These are phyloP conservation scores for Phengaris alcon DNA, from an alignment of 2,888 invertebrate genomes.

Conservation along the genomic window DNA sequence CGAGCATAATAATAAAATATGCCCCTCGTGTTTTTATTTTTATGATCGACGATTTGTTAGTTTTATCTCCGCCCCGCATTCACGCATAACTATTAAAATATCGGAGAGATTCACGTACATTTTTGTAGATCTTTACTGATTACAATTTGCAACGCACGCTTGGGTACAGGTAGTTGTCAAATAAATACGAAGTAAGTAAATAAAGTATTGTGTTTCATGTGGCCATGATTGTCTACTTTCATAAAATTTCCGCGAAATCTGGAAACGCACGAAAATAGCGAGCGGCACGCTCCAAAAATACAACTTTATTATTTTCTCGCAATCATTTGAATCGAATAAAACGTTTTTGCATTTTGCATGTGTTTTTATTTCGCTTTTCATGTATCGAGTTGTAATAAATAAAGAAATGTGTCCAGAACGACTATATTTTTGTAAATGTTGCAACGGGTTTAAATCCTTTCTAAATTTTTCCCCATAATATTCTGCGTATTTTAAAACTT, in stretches of 20 bases:
- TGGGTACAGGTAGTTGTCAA: too few relatives aligned
- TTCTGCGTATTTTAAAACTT: too few relatives aligned
- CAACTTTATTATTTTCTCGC: conserved; percentile 21
- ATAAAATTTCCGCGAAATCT: not conserved
- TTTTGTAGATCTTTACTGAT: too few relatives aligned
- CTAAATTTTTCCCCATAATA: too few relatives aligned
- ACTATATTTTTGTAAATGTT: not conserved
- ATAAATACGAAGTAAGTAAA: not conserved
- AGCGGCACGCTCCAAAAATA: conserved; percentile 3
- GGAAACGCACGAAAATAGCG: not conserved
- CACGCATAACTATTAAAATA: too few relatives aligned
- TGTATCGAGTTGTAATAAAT: not conserved
- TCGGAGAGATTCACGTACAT: too few relatives aligned
- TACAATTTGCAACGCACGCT: too few relatives aligned
- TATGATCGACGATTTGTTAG: too few relatives aligned
- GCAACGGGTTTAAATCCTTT: not conserved
- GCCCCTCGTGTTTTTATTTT: too few relatives aligned
- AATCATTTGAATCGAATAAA: conserved; percentile 15
- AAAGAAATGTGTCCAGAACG: not conserved
- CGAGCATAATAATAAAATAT: too few relatives aligned
- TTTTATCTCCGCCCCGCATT: too few relatives aligned
- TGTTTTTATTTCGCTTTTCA: not conserved
- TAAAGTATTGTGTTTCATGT: not conserved
- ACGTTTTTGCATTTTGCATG: conserved; percentile 7
- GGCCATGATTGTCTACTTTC: not conserved